Conservation (phyloP, 1,140 invertebrate genomes). For the Amyelois transitella region DNA sequence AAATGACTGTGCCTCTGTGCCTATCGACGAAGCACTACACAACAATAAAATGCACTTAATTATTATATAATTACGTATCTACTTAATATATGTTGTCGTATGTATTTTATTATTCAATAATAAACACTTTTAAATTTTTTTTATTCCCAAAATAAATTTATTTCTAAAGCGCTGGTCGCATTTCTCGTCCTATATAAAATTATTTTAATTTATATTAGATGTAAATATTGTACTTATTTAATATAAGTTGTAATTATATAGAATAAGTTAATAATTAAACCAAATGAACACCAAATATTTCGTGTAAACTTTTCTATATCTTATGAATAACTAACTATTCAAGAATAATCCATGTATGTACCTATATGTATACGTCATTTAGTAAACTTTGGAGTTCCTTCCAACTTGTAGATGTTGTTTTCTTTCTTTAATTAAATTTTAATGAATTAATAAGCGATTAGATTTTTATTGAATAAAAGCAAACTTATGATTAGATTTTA, state of each 20-base stretch:
- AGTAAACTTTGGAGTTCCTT: conserved; percentile 20
- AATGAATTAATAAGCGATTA: conserved; percentile 1
- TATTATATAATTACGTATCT: conserved; percentile 11
- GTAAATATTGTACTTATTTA: conserved; percentile 44
- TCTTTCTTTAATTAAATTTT: background rate
- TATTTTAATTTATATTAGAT: conserved; percentile 15
- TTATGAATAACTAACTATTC: conserved; percentile 56
- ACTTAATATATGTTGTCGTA: background rate
- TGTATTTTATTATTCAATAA: conserved; percentile 1
- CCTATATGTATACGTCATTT: conserved; percentile 31
- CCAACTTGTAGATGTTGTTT: conserved; percentile 1
- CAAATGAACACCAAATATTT: conserved; percentile 64
- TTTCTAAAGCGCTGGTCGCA: conserved; percentile 40
- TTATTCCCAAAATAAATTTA: conserved; percentile 16
- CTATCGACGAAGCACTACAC: conserved; percentile 48
- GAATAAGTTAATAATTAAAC: conserved; percentile 34
- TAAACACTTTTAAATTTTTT: conserved; percentile 3
- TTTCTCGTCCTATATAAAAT: conserved; percentile 7
- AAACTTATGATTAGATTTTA: conserved; percentile 27
- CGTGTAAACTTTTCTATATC: conserved; percentile 56
- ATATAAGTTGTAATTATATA: conserved; percentile 16
- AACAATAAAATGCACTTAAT: conserved; percentile 46
- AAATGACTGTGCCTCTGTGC: conserved; percentile 62
- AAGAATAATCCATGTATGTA: conserved; percentile 27
- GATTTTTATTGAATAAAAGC: background rate